A percentile compares a stretch with the other conserved stretches of the same genome.
These are phyloP conservation scores for sheep (Ovis aries) DNA, from an alignment of 2,113 vertebrate species.

Conservation along the genomic window ARS-UI_Ramb_v3.0 NC_056076.1:337501-338000, in stretches of 20 bases:
- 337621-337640: slow-evolving; percentile 58
- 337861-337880: slow-evolving; percentile 41
- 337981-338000: background rate
- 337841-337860: slow-evolving; percentile 46
- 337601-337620: slow-evolving; percentile 56
- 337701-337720: background rate
- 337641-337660: slow-evolving; percentile 57
- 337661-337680: slow-evolving; percentile 43
- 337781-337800: slow-evolving; percentile 15
- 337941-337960: slow-evolving; percentile 43
- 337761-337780: slow-evolving; percentile 3
- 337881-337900: slow-evolving; percentile 40
- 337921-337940: slow-evolving; percentile 34
- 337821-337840: slow-evolving; percentile 56
- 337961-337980: background rate
- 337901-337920: no score
- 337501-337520: slow-evolving; percentile 62
- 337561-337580: slow-evolving; percentile 47
- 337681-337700: slow-evolving; percentile 41
- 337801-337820: slow-evolving; percentile 70
- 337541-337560: slow-evolving; percentile 24
- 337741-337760: slow-evolving; percentile 41
- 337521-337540: slow-evolving; percentile 44
- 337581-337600: slow-evolving; percentile 47
- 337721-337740: background rate